phyloP scores from a whole-genome alignment of 2,113 vertebrate species.

The Dryoscopus gambensis region DNA sequence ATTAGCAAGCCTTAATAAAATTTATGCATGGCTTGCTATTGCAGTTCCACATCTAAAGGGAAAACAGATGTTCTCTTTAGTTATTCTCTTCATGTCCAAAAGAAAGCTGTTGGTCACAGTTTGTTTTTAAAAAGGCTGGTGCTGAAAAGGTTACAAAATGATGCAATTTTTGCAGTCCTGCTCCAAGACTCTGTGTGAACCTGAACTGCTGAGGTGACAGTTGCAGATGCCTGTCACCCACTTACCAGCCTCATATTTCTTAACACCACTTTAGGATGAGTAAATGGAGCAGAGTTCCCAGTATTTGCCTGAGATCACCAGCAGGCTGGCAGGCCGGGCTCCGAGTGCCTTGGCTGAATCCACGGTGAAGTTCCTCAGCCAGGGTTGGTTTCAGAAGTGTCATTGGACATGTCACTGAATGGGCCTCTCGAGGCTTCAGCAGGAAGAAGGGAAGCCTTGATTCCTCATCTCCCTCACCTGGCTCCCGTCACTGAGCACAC shows the following conservation, averaged over 20 bases:
- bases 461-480: neutral
- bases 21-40: constrained; percentile 43
- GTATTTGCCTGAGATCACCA: neutral
- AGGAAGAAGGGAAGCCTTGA: neutral
- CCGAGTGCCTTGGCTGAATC: neutral
- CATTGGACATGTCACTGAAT: neutral
- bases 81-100: constrained; percentile 40
- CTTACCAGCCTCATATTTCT: constrained; percentile 20
- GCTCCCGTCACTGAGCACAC: neutral
- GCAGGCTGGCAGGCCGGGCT: neutral
- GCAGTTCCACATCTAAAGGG: constrained; percentile 44
- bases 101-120: constrained; percentile 36
- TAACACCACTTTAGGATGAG: constrained; percentile 3
- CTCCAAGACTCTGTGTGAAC: constrained; percentile 9
- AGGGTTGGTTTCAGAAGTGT: neutral
- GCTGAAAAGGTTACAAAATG: constrained; percentile 48
- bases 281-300: neutral
- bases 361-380: neutral
- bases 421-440: neutral
- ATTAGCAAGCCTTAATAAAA: constrained; percentile 64
- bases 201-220: neutral
- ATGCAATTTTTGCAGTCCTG: constrained; percentile 19
- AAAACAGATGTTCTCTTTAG: constrained; percentile 67
- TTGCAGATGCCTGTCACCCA: constrained; percentile 22
- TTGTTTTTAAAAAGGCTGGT: neutral